Conservation (phyloP, 2,888 invertebrate genomes). For the Falcaria lacertinaria region DNA sequence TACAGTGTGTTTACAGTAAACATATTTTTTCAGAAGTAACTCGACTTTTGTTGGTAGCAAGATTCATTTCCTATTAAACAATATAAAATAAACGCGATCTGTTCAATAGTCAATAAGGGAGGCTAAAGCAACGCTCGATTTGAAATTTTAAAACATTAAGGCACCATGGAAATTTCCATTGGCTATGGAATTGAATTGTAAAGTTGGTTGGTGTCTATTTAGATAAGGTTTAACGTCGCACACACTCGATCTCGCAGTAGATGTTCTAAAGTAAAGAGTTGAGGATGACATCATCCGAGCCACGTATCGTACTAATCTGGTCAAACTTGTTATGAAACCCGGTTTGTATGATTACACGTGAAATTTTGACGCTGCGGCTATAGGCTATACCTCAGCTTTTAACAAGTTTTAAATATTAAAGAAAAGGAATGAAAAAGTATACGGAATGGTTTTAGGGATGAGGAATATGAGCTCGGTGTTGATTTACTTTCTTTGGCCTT, state of each 20-base stretch:
- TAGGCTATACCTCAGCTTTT: not conserved
- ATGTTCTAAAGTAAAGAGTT: constrained; percentile 28
- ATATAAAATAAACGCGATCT: constrained; percentile 19
- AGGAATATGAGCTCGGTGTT: too few relatives aligned
- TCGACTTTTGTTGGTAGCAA: constrained; percentile 22
- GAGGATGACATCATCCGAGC: constrained; percentile 46
- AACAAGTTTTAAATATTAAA: not conserved
- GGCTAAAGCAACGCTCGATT: constrained; percentile 29
- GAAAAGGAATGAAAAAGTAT: too few relatives aligned
- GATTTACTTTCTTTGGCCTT: too few relatives aligned
- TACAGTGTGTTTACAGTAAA: constrained; percentile 17
- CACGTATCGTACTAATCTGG: constrained; percentile 32
- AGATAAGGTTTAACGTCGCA: constrained; percentile 26
- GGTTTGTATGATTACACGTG: constrained; percentile 18
- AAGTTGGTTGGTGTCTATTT: constrained; percentile 20
- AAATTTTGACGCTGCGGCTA: not conserved
- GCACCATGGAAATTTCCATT: constrained; percentile 46
- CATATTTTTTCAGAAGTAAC: constrained; percentile 23
- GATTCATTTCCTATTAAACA: constrained; percentile 41
- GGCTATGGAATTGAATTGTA: constrained; percentile 25
- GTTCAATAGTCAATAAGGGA: constrained; percentile 34
- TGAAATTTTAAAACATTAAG: constrained; percentile 35
- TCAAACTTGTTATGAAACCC: constrained; percentile 43
- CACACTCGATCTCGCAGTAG: constrained; percentile 9
- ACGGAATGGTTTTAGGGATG: too few relatives aligned